Evolutionary conservation across 1,140 invertebrate species (phyloP), one percentile per base, ranked within the genome.

Genomic region (Ptiloglossa arizonensis): DNA sequence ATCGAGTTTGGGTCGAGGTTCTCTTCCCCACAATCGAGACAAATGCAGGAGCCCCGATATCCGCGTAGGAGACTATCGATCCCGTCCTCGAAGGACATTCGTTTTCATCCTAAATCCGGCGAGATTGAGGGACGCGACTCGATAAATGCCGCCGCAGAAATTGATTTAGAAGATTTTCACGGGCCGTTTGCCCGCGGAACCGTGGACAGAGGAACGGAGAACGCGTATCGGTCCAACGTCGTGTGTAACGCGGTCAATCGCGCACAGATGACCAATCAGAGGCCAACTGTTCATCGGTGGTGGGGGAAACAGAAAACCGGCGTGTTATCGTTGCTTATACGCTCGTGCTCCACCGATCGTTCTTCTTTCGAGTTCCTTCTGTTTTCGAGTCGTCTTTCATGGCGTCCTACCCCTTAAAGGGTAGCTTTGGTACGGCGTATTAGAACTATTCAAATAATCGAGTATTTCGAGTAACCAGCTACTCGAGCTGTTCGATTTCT

Each of bases 111-210:
- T 57, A 81, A 84, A 78, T 78, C 64, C 60, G 56, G 22, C 54
- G 64, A 84, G 74, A 85, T 79, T 64, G 78, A 81, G 66, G 60
- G 82, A 79, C 56, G 63, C 64, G 52, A 50, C 59, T 81, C 60
- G 82, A 85, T 78, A 85, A 85, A 74, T 44, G 59, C 68, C 63
- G 64, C 38, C 73, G 73, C 41, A 64, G 64, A 67, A 81, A 85
- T 85, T 81, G 82, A 85, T 85, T 81, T 81, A 70, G 69, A 82
- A 81, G 82, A 87, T 84, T 87, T 83, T 83, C 86, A 87, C 77
- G 77, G 77, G 57, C 50, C 52, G 77, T 80, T 87, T 80, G 56
- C 4, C 63, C 24, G 73, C 38, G 70, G 44, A 72, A 38, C 59
- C 32, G 48, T 50, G 67, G 64, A 67, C 59, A 56, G 50, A 64